Conservation (phyloP, 1,140 invertebrate genomes). For the Sinella curviseta region DNA sequence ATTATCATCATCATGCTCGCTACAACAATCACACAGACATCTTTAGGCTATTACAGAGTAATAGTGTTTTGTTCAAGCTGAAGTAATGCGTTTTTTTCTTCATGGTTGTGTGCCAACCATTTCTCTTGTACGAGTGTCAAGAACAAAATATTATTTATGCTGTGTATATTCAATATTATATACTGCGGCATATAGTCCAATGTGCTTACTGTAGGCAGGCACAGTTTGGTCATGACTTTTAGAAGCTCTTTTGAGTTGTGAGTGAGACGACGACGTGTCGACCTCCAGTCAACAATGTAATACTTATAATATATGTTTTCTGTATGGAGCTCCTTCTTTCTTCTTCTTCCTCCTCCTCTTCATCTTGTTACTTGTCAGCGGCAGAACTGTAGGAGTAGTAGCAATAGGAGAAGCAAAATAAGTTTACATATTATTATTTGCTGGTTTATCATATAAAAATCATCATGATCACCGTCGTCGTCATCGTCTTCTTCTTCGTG, state of each 20-base stretch:
- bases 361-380: background rate
- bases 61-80: slow-evolving; percentile 23
- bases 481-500: background rate
- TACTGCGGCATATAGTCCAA: background rate
- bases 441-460: background rate
- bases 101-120: slow-evolving; percentile 4
- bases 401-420: background rate
- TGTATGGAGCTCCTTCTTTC: slow-evolving; percentile 6
- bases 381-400: no score
- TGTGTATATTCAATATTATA: background rate
- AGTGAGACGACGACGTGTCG: slow-evolving; percentile 20
- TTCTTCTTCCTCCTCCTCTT: background rate
- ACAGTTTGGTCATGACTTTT: slow-evolving; percentile 9
- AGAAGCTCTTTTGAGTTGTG: background rate
- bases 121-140: slow-evolving; percentile 24
- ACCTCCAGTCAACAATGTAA: slow-evolving; percentile 24
- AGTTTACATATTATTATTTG: background rate
- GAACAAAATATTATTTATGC: background rate
- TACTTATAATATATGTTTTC: background rate
- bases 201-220: background rate
- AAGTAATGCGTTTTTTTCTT: slow-evolving; percentile 19
- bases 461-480: background rate
- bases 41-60: background rate
- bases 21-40: background rate
- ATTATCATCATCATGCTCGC: no score